Conservation (phyloP, 2,888 invertebrate species). For the Anthrax anthrax region DNA sequence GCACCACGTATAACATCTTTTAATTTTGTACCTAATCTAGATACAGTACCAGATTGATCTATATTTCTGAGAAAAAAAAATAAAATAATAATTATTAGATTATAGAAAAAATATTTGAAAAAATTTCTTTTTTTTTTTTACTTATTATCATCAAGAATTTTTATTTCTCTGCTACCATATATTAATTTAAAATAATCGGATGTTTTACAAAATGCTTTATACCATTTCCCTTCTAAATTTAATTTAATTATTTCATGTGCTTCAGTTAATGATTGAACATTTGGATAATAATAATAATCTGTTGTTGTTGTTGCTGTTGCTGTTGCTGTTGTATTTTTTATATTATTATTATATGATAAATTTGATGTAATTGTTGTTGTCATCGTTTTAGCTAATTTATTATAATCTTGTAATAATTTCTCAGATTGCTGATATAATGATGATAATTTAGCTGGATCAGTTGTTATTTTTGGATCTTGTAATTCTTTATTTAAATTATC, state of each 20-base stretch:
- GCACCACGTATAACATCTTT: slow-evolving; percentile 16
- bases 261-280: slow-evolving; percentile 10
- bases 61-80: slow-evolving; percentile 1
- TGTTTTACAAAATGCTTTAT: slow-evolving; percentile 13
- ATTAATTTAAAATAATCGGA: slow-evolving; percentile 15
- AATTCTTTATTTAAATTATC: slow-evolving; percentile 70
- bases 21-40: slow-evolving; percentile 13
- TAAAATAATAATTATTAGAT: background rate
- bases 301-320: too few relatives aligned
- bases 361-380: background rate
- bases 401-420: slow-evolving; percentile 13
- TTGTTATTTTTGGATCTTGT: slow-evolving; percentile 57
- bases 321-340: too few relatives aligned
- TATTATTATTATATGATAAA: background rate
- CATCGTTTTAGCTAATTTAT: slow-evolving; percentile 1
- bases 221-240: slow-evolving; percentile 14
- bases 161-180: slow-evolving; percentile 12
- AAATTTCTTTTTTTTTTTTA: background rate
- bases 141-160: slow-evolving; percentile 8
- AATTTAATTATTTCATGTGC: slow-evolving; percentile 13
- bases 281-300: too few relatives aligned
- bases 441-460: slow-evolving; percentile 16
- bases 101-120: background rate
- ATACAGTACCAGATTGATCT: slow-evolving; percentile 11
- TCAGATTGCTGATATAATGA: slow-evolving; percentile 15